Evolutionary conservation across 2,888 invertebrate species (phyloP).

Genomic region (Eumacrocentrus americanus): DNA sequence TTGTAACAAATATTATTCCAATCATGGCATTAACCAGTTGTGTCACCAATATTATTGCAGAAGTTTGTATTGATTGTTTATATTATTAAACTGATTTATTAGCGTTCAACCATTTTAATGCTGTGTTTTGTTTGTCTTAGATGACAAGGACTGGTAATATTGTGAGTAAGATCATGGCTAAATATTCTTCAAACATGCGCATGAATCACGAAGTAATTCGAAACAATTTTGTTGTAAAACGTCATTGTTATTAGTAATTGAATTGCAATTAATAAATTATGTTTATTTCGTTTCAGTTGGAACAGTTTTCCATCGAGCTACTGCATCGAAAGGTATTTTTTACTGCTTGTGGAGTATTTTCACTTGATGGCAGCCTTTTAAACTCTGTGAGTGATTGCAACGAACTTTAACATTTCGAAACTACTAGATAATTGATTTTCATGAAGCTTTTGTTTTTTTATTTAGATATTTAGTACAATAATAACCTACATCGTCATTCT

Average conservation of each 20-base stretch:
- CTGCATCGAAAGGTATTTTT: conserved; percentile 1
- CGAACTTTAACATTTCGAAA: not conserved
- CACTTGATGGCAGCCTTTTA: not conserved
- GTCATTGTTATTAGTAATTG: not conserved
- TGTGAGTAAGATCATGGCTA: not conserved
- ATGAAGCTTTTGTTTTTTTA: no score
- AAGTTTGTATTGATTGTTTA: not conserved
- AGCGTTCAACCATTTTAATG: no score
- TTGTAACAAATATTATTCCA: not conserved
- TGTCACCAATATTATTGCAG: not conserved
- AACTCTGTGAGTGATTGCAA: not conserved
- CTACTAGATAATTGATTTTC: not conserved
- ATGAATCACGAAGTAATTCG: not conserved
- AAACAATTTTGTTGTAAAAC: not conserved
- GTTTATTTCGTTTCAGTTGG: conserved; percentile 9
- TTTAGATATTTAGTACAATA: not conserved
- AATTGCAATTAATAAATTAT: no score
- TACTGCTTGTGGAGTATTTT: not conserved
- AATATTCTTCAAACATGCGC: not conserved
- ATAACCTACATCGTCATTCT: not conserved
- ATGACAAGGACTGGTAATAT: not conserved
- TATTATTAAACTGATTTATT: no score
- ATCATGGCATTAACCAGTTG: not conserved
- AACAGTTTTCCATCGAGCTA: not conserved
- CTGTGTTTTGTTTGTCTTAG: no score